Conservation (phyloP, 23 tunicate genomes). For the Aplidium turbinatum region DNA sequence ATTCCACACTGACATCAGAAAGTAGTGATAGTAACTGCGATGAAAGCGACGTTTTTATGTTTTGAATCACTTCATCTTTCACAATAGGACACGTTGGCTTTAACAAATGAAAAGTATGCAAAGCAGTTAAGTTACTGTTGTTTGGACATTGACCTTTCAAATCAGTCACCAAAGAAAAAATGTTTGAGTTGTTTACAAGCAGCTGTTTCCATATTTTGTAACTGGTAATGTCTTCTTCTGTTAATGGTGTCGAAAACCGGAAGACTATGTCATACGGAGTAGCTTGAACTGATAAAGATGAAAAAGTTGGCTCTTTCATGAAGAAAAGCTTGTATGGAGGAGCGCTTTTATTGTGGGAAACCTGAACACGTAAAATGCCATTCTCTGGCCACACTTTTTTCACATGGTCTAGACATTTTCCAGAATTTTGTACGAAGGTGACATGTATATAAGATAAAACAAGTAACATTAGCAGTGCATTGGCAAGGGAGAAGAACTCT, state of each 20-base stretch:
- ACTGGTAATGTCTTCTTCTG: conserved; percentile 18
- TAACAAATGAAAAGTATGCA: conserved; percentile 26
- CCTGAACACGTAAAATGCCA: conserved; percentile 81
- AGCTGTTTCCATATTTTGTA: conserved; percentile 16
- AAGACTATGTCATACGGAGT: conserved; percentile 62
- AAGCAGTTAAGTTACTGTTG: background rate
- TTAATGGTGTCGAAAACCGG: conserved; percentile 42
- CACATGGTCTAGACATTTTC: conserved; percentile 73
- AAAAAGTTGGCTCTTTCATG: conserved; percentile 19
- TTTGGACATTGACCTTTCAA: background rate
- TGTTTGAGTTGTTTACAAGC: background rate
- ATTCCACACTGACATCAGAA: conserved; percentile 22
- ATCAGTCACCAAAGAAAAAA: background rate
- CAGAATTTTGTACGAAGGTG: conserved; percentile 65
- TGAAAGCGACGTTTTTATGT: conserved; percentile 16
- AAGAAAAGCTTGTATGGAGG: conserved; percentile 55
- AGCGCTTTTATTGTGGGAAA: conserved; percentile 29
- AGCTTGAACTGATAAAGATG: conserved; percentile 35
- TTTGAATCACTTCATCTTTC: conserved; percentile 10
- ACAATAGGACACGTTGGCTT: conserved; percentile 37
- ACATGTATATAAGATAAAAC: conserved; percentile 74
- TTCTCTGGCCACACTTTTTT: conserved; percentile 70
- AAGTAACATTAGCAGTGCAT: conserved; percentile 68
- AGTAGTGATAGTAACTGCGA: conserved; percentile 9
- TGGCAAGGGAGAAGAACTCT: conserved; percentile 72